A percentile compares a stretch with the other conserved stretches of the same genome.
phyloP scores from a whole-genome alignment of 1,140 invertebrate species.

The Mylabris phalerata region DNA sequence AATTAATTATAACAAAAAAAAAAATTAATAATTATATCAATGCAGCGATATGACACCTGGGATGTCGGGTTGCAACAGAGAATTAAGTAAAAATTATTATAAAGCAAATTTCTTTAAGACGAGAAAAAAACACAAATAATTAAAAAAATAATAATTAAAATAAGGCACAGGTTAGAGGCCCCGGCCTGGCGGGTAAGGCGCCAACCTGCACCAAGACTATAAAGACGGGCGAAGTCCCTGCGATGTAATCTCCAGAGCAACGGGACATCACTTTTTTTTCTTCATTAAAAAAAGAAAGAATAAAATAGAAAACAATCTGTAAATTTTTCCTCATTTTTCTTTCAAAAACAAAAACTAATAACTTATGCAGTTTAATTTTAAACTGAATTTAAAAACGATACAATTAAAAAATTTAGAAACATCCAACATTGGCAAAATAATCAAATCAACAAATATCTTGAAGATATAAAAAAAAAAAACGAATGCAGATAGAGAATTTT shows the following conservation, averaged over 20 bases:
- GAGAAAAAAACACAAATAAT: too few species aligned
- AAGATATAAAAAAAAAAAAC: constrained; percentile 24
- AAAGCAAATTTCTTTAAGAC: constrained; percentile 1
- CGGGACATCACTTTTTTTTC: constrained; percentile 32
- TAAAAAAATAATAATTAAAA: constrained; percentile 4
- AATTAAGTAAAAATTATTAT: constrained; percentile 21
- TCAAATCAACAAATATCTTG: constrained; percentile 27
- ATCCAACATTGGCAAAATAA: constrained; percentile 30
- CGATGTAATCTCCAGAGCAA: constrained; percentile 47
- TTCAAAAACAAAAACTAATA: constrained; percentile 21
- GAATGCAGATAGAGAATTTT: constrained; percentile 32
- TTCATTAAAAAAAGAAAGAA: too few species aligned
- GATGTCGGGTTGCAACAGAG: constrained; percentile 25
- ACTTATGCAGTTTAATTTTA: constrained; percentile 30
- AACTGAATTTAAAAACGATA: constrained; percentile 26
- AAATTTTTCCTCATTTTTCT: constrained; percentile 11
- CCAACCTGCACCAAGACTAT: constrained; percentile 13
- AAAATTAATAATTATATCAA: constrained; percentile 18
- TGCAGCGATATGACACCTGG: constrained; percentile 29
- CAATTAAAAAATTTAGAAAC: constrained; percentile 33
- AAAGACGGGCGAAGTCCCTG: constrained; percentile 40
- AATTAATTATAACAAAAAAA: constrained; percentile 9
- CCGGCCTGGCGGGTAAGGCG: constrained; percentile 31
- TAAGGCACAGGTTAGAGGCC: constrained; percentile 23
- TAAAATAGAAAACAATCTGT: constrained; percentile 10